Evolutionary conservation across 2,797 vertebrate genomes (phyloP).

Genomic region (Lithobates sylvaticus): DNA sequence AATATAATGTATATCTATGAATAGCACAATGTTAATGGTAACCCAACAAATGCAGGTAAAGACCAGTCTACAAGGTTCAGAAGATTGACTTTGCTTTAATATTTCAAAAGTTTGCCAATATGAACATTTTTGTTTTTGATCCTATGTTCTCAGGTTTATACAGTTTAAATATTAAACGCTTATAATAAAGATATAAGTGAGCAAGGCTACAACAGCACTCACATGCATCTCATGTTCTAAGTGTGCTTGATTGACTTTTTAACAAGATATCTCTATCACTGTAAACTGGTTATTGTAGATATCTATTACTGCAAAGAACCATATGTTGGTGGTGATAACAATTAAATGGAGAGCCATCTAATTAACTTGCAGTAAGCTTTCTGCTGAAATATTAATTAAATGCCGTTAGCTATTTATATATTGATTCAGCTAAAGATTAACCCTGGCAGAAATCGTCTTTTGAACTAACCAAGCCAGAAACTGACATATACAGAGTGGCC

Average conservation of each 20-base stretch:
- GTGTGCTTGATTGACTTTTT: conserved; percentile 54
- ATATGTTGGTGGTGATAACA: conserved; percentile 60
- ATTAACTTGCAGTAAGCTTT: conserved; percentile 59
- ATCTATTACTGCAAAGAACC: conserved; percentile 62
- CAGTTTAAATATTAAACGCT: background rate
- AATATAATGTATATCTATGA: too few relatives aligned
- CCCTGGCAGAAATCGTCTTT: conserved; percentile 43
- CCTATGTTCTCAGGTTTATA: background rate
- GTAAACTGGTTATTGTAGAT: conserved; percentile 59
- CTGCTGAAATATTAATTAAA: conserved; percentile 68
- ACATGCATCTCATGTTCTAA: conserved; percentile 34
- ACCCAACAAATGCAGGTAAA: too few relatives aligned
- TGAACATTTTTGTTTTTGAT: background rate
- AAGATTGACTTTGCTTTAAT: background rate
- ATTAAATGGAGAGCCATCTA: conserved; percentile 60
- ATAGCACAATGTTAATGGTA: too few relatives aligned
- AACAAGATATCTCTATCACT: conserved; percentile 57
- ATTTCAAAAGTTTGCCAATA: background rate
- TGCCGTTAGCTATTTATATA: conserved; percentile 59
- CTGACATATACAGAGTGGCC: conserved; percentile 11
- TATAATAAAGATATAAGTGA: background rate
- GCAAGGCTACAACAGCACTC: background rate
- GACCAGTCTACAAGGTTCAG: too few relatives aligned
- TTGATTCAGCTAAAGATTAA: conserved; percentile 43
- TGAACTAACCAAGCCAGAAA: conserved; percentile 38